These are phyloP conservation scores for Drosophila maculinotata DNA, from an alignment of 2,888 invertebrate species.

Conservation along the genomic window DNA sequence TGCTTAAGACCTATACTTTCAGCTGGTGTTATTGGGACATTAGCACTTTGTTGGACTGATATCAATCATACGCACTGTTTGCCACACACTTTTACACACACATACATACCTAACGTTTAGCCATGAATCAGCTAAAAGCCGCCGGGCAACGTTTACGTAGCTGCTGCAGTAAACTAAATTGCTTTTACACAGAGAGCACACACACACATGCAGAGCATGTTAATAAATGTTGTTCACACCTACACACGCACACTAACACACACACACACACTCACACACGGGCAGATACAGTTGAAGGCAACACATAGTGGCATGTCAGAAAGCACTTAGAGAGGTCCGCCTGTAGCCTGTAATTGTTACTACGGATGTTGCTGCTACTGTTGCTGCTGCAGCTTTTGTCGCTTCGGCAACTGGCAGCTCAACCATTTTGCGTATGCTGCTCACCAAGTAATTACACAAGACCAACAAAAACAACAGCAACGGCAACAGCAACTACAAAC, in stretches of 20 bases:
- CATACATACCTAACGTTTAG: constrained; percentile 57
- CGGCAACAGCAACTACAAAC: constrained; percentile 2
- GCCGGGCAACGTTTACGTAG: constrained; percentile 49
- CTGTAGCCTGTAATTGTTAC: constrained; percentile 36
- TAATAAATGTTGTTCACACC: constrained; percentile 78
- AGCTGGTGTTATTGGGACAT: constrained; percentile 42
- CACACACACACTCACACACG: constrained; percentile 27
- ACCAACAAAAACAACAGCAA: constrained; percentile 45
- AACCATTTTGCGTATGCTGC: constrained; percentile 76
- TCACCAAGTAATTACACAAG: constrained; percentile 75
- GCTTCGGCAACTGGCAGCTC: constrained; percentile 63
- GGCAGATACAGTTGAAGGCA: constrained; percentile 41
- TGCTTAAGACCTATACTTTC: constrained; percentile 10
- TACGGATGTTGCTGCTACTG: constrained; percentile 34
- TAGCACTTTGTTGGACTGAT: constrained; percentile 53
- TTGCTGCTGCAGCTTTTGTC: constrained; percentile 48
- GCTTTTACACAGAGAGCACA: constrained; percentile 56
- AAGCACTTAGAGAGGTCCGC: constrained; percentile 67
- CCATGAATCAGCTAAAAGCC: constrained; percentile 76
- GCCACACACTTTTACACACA: constrained; percentile 40
- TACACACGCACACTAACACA: constrained; percentile 50
- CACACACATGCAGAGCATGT: constrained; percentile 56
- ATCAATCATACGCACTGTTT: constrained; percentile 78
- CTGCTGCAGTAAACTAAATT: constrained; percentile 72
- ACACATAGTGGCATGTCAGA: constrained; percentile 68